Evolutionary conservation across 1,140 invertebrate species (phyloP), one percentile per base, ranked within the genome.

Genomic region (Octopus bimaculoides): DNA sequence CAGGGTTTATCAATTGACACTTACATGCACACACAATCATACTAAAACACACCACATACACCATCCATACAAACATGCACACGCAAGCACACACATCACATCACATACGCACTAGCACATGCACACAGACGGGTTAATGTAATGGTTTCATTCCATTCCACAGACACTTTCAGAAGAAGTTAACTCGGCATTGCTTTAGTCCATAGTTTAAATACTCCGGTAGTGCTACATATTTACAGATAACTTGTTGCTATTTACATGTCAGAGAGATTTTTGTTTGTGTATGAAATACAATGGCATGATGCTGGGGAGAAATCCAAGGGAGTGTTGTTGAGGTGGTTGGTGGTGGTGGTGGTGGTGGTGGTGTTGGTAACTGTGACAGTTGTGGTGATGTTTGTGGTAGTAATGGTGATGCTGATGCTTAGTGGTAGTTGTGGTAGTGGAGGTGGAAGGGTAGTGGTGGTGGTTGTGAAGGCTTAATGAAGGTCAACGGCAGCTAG

Each of bases 141-240:
- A 41, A 20, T 71, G 26, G 26, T 20, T n/a, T 71, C 6, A n/a
- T 61, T 71, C 26, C 17, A 6, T 71, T 71, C 66, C 66, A n/a
- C 66, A 71, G 8, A n/a, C 26, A 71, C 66, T 71, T 71, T 71
- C 66, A 20, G 66, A 71, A 71, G 66, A n/a, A 71, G 17, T 71
- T 71, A 20, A 20, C 66, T n/a, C 26, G 26, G 26, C 26, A 41
- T 41, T 71, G 26, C 20, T 52, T 75, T 75, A 75, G 5, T 53
- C 74, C 26, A 75, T 52, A 75, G 74, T 75, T 75, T 75, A 75
- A 75, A 75, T 75, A 75, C 74, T 75, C 52, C 74, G 14, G 14
- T 75, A 52, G 52, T 52, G 74, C 74, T 75, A 75, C 74, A 53
- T 75, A 75, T 75, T 75, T 75, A 75, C 74, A 75, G 8, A 75